Percentiles rank a stretch among this genome's conserved stretches.
phyloP scores from a whole-genome alignment of 2,888 invertebrate genomes.

The Imbricaverruca yamaguchii region DNA sequence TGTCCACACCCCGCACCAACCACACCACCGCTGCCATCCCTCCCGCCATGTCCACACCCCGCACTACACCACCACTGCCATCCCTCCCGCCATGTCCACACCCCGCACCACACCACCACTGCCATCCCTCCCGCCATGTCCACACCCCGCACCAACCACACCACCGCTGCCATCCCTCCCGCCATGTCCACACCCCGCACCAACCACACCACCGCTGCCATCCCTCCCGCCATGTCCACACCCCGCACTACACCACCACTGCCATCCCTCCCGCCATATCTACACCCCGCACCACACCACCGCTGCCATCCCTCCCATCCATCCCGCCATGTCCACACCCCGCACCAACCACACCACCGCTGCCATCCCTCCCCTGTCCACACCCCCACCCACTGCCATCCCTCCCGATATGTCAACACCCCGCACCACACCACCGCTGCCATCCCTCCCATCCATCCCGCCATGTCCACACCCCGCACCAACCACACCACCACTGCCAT shows the following conservation, averaged over 20 bases:
- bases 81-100: too few relatives aligned
- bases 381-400: slow-evolving; percentile 26
- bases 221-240: slow-evolving; percentile 32
- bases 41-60: slow-evolving; percentile 30
- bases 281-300: too few relatives aligned
- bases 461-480: too few relatives aligned
- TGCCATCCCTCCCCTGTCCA: too few relatives aligned
- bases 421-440: background rate
- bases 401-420: slow-evolving; percentile 31
- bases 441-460: too few relatives aligned
- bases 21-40: slow-evolving; percentile 30
- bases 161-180: too few relatives aligned
- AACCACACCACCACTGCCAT: slow-evolving; percentile 30
- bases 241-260: background rate
- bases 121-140: slow-evolving; percentile 32
- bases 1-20: too few relatives aligned
- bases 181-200: too few relatives aligned
- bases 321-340: slow-evolving; percentile 31
- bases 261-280: too few relatives aligned
- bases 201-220: slow-evolving; percentile 30
- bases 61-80: background rate
- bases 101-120: slow-evolving; percentile 13
- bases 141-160: slow-evolving; percentile 20
- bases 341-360: too few relatives aligned
- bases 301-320: slow-evolving; percentile 30